phyloP scores from a whole-genome alignment of 2,113 vertebrate species.

The Eupsittula cactorum region DNA sequence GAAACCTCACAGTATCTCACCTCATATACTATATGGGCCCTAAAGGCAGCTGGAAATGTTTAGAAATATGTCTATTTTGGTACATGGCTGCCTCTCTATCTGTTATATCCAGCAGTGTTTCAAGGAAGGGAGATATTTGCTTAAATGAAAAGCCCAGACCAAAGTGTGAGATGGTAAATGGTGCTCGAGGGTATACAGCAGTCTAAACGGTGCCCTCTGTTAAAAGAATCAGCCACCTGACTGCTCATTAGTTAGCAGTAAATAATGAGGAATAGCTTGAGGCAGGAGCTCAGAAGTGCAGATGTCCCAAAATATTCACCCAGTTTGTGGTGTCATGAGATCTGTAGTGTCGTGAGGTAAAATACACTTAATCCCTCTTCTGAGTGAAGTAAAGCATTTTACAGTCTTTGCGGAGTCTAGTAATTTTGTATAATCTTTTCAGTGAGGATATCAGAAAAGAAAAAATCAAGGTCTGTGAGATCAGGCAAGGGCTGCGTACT shows the following conservation, averaged over 20 bases:
- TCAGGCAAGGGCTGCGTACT: background rate
- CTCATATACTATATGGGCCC: constrained; percentile 72
- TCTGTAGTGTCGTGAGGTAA: constrained; percentile 14
- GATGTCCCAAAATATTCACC: constrained; percentile 58
- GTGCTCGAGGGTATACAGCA: constrained; percentile 48
- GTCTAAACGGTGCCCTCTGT: constrained; percentile 47
- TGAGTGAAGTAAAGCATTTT: constrained; percentile 26
- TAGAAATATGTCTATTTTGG: constrained; percentile 68
- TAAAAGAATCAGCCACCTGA: constrained; percentile 53
- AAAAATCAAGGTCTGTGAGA: background rate
- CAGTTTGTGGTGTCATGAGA: constrained; percentile 52
- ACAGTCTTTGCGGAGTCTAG: constrained; percentile 31
- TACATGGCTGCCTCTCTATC: constrained; percentile 44
- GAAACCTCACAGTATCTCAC: constrained; percentile 77
- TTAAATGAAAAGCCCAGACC: constrained; percentile 63
- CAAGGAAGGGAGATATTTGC: constrained; percentile 55
- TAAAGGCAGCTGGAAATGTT: constrained; percentile 78
- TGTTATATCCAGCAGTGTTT: constrained; percentile 41
- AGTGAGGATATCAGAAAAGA: constrained; percentile 19
- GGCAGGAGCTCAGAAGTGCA: constrained; percentile 38
- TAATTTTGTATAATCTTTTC: constrained; percentile 55
- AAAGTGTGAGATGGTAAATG: constrained; percentile 51
- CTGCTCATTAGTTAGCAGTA: constrained; percentile 67
- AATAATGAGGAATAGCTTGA: constrained; percentile 55
- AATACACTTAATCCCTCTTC: constrained; percentile 14